Evolutionary conservation across 2,113 vertebrate species (phyloP).

Genomic region (Bujurquina vittata): DNA sequence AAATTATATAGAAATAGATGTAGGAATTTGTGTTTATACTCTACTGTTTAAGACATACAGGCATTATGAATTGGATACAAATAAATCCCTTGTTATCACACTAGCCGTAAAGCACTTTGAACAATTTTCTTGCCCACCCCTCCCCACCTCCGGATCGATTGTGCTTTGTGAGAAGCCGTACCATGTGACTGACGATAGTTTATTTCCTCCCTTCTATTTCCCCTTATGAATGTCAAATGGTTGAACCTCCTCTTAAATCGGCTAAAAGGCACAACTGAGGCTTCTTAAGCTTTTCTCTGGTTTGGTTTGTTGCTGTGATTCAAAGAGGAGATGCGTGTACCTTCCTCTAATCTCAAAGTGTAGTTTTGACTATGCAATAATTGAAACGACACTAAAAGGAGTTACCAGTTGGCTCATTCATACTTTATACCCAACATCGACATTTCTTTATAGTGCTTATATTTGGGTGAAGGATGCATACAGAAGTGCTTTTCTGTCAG

Average conservation of each 20-base stretch:
- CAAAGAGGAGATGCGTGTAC: constrained; percentile 44
- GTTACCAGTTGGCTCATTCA: constrained; percentile 20
- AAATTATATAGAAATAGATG: constrained; percentile 39
- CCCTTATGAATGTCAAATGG: constrained; percentile 66
- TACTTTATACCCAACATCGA: constrained; percentile 37
- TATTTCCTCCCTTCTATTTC: neutral
- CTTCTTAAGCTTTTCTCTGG: constrained; percentile 32
- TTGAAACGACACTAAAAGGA: constrained; percentile 55
- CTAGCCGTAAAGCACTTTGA: constrained; percentile 74
- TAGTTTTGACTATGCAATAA: constrained; percentile 78
- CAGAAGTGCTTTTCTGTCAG: constrained; percentile 27
- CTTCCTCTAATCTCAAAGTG: constrained; percentile 53
- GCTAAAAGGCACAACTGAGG: constrained; percentile 48
- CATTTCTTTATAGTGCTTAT: constrained; percentile 32
- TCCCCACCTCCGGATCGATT: constrained; percentile 14
- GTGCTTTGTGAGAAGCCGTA: constrained; percentile 52
- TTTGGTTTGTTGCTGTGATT: constrained; percentile 40
- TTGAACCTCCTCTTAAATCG: constrained; percentile 29
- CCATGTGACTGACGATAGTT: constrained; percentile 37
- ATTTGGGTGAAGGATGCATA: constrained; percentile 33
- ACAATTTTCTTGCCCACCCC: constrained; percentile 55
- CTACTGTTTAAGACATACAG: constrained; percentile 1
- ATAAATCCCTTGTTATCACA: constrained; percentile 49
- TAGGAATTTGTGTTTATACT: constrained; percentile 28
- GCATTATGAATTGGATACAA: constrained; percentile 35